These are phyloP conservation scores for Premnoplex brunnescens DNA, from an alignment of 2,797 vertebrate genomes.

Conservation along the genomic window DNA sequence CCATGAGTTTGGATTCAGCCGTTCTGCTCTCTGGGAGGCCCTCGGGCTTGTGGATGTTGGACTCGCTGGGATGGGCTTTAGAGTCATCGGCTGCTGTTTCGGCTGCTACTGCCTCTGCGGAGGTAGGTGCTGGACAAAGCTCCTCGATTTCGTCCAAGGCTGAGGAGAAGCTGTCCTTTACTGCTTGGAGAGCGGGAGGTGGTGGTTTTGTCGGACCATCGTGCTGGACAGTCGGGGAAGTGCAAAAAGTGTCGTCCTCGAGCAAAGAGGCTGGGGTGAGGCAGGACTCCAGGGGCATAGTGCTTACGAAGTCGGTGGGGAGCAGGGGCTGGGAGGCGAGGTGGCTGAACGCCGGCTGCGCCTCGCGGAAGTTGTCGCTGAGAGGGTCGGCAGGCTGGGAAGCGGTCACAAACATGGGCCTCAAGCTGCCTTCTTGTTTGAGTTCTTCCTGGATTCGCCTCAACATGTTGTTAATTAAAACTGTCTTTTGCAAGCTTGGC, in stretches of 20 bases:
- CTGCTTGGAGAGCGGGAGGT: slow-evolving; percentile 70
- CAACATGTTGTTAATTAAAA: slow-evolving; percentile 98
- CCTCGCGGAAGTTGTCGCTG: slow-evolving; percentile 87
- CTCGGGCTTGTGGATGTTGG: slow-evolving; percentile 78
- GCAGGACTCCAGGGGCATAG: slow-evolving; percentile 87
- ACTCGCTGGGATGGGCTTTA: slow-evolving; percentile 78
- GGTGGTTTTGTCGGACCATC: slow-evolving; percentile 70
- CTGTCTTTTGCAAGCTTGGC: slow-evolving; percentile 93
- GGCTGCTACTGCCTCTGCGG: slow-evolving; percentile 74
- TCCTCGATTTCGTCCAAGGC: slow-evolving; percentile 91
- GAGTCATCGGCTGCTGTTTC: slow-evolving; percentile 52
- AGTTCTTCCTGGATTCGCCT: slow-evolving; percentile 97
- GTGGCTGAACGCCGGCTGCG: slow-evolving; percentile 85
- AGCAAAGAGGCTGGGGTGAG: slow-evolving; percentile 95
- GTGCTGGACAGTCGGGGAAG: slow-evolving; percentile 78
- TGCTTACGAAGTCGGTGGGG: slow-evolving; percentile 76
- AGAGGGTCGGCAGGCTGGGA: slow-evolving; percentile 85
- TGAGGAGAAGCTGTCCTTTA: slow-evolving; percentile 87
- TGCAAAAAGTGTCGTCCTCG: slow-evolving; percentile 89
- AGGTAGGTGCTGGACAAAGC: slow-evolving; percentile 92
- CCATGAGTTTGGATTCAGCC: slow-evolving; percentile 83
- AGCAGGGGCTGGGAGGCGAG: slow-evolving; percentile 70
- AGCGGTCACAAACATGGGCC: slow-evolving; percentile 83
- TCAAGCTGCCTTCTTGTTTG: slow-evolving; percentile 91
- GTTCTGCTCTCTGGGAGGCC: slow-evolving; percentile 78